phyloP scores from a whole-genome alignment of 2,888 invertebrate genomes.

The Helobdella robusta region DNA sequence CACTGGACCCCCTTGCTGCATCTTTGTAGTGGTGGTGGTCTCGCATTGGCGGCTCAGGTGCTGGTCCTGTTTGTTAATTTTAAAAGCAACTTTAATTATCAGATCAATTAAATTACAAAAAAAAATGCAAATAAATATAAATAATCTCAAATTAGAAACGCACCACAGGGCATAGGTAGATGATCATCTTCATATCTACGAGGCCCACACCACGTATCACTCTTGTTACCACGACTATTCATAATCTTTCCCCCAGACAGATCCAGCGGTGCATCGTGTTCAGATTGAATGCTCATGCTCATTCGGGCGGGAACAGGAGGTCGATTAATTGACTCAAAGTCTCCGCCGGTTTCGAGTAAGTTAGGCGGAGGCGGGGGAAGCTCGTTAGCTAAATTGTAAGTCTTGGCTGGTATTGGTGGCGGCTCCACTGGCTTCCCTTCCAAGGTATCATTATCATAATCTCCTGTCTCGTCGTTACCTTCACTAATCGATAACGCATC shows the following conservation, averaged over 20 bases:
- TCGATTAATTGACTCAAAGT: background rate
- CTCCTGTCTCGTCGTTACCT: background rate
- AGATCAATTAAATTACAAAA: background rate
- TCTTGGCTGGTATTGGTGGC: constrained; percentile 22
- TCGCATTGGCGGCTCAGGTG: constrained; percentile 19
- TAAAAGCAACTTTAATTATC: background rate
- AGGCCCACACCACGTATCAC: constrained; percentile 10
- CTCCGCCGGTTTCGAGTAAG: background rate
- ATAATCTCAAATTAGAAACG: background rate
- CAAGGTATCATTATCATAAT: constrained; percentile 2
- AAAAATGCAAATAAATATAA: background rate
- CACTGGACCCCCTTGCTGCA: background rate
- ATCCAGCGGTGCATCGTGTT: background rate
- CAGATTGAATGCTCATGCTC: background rate
- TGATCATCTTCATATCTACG: constrained; percentile 8
- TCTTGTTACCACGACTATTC: constrained; percentile 9
- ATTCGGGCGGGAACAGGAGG: background rate
- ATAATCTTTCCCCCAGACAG: constrained; percentile 6
- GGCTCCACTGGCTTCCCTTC: constrained; percentile 15
- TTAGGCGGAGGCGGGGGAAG: constrained; percentile 20
- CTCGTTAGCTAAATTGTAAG: constrained; percentile 17
- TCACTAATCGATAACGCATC: background rate
- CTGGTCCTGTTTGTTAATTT: background rate
- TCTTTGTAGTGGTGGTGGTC: background rate
- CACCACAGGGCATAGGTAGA: constrained; percentile 8